These are phyloP conservation scores for Drosophila borealis DNA, from an alignment of 2,888 invertebrate genomes.

Conservation along the genomic window DNA sequence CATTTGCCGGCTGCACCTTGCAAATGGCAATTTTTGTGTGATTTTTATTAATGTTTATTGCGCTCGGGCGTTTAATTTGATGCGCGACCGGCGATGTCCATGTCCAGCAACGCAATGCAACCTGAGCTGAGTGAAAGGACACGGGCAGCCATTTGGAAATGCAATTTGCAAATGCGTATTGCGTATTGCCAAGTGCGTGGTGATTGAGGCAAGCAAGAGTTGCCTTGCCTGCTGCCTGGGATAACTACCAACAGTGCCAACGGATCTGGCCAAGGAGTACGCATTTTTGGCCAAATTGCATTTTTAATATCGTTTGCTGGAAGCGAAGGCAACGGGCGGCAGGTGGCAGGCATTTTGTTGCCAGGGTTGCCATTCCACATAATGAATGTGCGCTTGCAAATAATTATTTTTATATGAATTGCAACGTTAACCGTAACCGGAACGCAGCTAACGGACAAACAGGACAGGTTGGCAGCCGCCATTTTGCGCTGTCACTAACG, in stretches of 20 bases:
- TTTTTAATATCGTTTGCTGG: constrained; percentile 69
- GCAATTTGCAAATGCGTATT: constrained; percentile 75
- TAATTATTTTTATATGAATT: constrained; percentile 77
- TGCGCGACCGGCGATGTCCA: constrained; percentile 30
- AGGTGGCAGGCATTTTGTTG: constrained; percentile 28
- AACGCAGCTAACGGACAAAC: constrained; percentile 9
- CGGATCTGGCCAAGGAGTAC: constrained; percentile 29
- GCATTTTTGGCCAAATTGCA: constrained; percentile 67
- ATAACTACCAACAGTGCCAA: neutral
- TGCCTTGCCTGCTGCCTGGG: neutral
- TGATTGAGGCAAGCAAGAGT: constrained; percentile 22
- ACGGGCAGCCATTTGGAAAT: constrained; percentile 51
- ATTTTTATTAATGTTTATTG: constrained; percentile 79
- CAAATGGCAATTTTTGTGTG: constrained; percentile 71
- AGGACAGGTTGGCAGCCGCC: constrained; percentile 28
- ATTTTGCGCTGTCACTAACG: constrained; percentile 66
- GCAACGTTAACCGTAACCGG: constrained; percentile 54
- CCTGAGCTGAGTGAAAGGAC: constrained; percentile 44
- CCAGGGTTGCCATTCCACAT: constrained; percentile 48
- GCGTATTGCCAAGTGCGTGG: constrained; percentile 47
- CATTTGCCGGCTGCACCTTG: constrained; percentile 59
- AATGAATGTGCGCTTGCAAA: constrained; percentile 73
- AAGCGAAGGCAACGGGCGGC: constrained; percentile 2
- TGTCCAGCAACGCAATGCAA: constrained; percentile 50
- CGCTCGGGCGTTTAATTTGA: constrained; percentile 69